Conservation (phyloP, 2,888 invertebrate species). For the Phrixothrix hirtus region DNA sequence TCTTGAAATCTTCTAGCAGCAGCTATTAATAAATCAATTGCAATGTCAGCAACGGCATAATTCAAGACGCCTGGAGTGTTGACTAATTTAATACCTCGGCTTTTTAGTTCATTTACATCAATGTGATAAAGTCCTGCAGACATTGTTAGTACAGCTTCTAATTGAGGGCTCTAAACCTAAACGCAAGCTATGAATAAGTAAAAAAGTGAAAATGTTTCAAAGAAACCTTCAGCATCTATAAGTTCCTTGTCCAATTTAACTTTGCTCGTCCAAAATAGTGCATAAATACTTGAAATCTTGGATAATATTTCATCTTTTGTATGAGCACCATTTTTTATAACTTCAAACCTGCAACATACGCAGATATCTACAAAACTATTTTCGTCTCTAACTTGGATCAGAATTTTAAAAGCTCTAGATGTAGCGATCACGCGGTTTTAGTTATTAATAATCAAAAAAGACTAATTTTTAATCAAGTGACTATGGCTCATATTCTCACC, state of each 20-base stretch:
- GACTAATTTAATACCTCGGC: conserved; percentile 74
- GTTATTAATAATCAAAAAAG: no score
- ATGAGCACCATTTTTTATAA: conserved; percentile 40
- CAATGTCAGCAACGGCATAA: conserved; percentile 80
- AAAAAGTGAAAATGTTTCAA: no score
- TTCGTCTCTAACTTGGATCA: no score
- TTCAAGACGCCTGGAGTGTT: conserved; percentile 78
- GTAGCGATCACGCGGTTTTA: no score
- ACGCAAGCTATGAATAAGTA: no score
- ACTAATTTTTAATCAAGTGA: no score
- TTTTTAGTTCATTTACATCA: conserved; percentile 71
- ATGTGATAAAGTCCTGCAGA: conserved; percentile 88
- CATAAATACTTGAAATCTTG: conserved; percentile 63
- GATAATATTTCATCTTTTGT: conserved; percentile 42
- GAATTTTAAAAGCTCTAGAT: no score
- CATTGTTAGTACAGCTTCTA: conserved; percentile 80
- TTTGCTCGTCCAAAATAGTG: conserved; percentile 62
- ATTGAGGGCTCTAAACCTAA: no score
- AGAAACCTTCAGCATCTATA: conserved; percentile 53
- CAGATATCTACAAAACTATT: no score
- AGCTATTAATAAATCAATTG: conserved; percentile 74
- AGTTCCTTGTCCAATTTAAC: conserved; percentile 56
- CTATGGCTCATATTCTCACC: no score
- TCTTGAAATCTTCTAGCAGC: conserved; percentile 79
- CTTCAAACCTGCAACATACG: conserved; percentile 49